Percentiles rank a stretch among this genome's conserved stretches.
Conservation (phyloP, 2,888 invertebrate species). For the Lithophane leautieri region DNA sequence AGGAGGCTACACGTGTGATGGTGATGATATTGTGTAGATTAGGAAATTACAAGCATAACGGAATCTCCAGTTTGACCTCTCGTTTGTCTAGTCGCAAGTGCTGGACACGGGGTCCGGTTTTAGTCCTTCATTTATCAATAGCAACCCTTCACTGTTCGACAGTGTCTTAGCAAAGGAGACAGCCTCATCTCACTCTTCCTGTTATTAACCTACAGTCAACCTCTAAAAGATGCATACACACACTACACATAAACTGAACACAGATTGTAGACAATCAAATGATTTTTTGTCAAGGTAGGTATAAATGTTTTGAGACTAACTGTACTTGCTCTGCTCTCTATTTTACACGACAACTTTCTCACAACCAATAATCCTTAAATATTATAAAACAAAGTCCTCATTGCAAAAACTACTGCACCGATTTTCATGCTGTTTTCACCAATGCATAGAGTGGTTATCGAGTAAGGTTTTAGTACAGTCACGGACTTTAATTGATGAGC, state of each 20-base stretch:
- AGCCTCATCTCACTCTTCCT: too few relatives aligned
- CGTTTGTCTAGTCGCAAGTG: neutral
- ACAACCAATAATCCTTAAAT: constrained; percentile 4
- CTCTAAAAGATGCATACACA: neutral
- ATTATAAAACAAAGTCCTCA: too few relatives aligned
- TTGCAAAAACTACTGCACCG: too few relatives aligned
- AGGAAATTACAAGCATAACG: neutral
- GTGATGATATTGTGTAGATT: neutral
- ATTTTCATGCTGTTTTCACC: too few relatives aligned
- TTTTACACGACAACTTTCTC: neutral
- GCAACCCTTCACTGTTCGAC: neutral
- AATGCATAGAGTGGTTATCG: too few relatives aligned
- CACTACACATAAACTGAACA: neutral
- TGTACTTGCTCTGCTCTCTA: neutral
- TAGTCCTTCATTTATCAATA: neutral
- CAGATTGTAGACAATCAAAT: neutral
- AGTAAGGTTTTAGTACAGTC: too few relatives aligned
- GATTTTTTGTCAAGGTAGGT: neutral
- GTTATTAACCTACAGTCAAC: neutral
- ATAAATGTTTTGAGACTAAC: neutral
- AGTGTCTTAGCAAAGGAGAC: neutral
- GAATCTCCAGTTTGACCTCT: neutral
- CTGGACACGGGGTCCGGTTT: neutral
- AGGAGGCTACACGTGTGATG: constrained; percentile 40
- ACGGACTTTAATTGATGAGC: too few relatives aligned